phyloP scores from a whole-genome alignment of 2,888 invertebrate genomes.

The Synanthedon formicaeformis region DNA sequence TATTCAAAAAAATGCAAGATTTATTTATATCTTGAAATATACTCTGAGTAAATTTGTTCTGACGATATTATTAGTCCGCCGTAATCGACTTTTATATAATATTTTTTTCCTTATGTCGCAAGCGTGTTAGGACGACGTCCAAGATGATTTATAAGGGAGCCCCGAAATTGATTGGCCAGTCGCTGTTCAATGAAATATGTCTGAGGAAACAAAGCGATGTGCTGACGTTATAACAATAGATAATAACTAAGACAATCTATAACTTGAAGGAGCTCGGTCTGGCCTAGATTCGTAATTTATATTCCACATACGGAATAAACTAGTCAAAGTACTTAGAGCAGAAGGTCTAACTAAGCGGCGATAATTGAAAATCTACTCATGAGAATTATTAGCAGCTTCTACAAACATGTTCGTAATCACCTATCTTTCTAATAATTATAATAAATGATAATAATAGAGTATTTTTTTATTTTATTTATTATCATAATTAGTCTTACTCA shows the following conservation, averaged over 20 bases:
- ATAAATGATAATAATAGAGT: too few species aligned
- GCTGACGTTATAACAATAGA: conserved; percentile 1
- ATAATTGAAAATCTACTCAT: neutral
- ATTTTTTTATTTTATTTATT: too few species aligned
- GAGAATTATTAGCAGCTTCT: too few species aligned
- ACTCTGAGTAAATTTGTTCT: too few species aligned
- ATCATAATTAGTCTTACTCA: too few species aligned
- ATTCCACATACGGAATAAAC: neutral
- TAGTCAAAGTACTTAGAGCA: neutral
- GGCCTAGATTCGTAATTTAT: neutral
- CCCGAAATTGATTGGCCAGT: conserved; percentile 52
- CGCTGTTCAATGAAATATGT: conserved; percentile 38
- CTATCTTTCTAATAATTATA: too few species aligned
- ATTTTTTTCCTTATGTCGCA: neutral
- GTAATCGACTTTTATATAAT: too few species aligned
- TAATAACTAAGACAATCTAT: conserved; percentile 1
- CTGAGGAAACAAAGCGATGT: conserved; percentile 16
- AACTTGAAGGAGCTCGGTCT: neutral
- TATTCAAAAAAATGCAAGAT: too few species aligned
- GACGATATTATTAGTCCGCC: too few species aligned
- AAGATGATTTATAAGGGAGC: conserved; percentile 55
- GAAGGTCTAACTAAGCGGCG: neutral
- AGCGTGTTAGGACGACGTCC: conserved; percentile 23
- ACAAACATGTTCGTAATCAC: too few species aligned
- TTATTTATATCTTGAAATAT: too few species aligned